Evolutionary conservation across 2,888 invertebrate genomes (phyloP).

Genomic region (Glaucopsyche alexis): DNA sequence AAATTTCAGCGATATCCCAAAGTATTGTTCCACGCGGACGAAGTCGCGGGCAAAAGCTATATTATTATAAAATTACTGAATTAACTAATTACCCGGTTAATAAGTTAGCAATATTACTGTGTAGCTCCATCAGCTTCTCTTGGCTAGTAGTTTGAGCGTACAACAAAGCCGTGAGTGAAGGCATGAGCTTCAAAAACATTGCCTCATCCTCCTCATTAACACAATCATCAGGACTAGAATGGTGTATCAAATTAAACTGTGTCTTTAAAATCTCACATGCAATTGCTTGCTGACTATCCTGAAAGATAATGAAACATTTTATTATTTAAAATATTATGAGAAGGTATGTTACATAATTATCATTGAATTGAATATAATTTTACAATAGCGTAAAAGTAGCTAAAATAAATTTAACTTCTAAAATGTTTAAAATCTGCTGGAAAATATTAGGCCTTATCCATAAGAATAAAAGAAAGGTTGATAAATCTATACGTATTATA

Average conservation of each 20-base stretch:
- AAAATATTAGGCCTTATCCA: neutral
- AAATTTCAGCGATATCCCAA: too few species aligned
- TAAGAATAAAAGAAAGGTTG: neutral
- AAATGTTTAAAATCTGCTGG: too few species aligned
- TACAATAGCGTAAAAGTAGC: too few species aligned
- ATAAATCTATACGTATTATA: too few species aligned
- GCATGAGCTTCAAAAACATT: constrained; percentile 85
- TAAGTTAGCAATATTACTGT: constrained; percentile 90
- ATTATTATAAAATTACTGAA: too few species aligned
- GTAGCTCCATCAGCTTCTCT: constrained; percentile 83
- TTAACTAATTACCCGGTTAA: constrained; percentile 79
- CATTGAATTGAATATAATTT: neutral
- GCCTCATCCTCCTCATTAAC: constrained; percentile 84
- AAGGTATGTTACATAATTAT: neutral
- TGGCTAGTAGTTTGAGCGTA: constrained; percentile 77
- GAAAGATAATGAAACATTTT: constrained; percentile 31
- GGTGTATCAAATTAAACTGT: constrained; percentile 87
- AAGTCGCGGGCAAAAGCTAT: too few species aligned
- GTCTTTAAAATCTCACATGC: constrained; percentile 88
- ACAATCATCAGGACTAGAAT: constrained; percentile 60
- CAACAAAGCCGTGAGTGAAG: constrained; percentile 85
- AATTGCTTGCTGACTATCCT: constrained; percentile 82
- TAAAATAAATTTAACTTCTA: neutral
- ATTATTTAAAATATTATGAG: too few species aligned
- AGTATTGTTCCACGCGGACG: too few species aligned